A percentile compares a stretch with the other conserved stretches of the same genome.
phyloP scores from a whole-genome alignment of 2,888 invertebrate genomes.

The Trissoscelio sp. region DNA sequence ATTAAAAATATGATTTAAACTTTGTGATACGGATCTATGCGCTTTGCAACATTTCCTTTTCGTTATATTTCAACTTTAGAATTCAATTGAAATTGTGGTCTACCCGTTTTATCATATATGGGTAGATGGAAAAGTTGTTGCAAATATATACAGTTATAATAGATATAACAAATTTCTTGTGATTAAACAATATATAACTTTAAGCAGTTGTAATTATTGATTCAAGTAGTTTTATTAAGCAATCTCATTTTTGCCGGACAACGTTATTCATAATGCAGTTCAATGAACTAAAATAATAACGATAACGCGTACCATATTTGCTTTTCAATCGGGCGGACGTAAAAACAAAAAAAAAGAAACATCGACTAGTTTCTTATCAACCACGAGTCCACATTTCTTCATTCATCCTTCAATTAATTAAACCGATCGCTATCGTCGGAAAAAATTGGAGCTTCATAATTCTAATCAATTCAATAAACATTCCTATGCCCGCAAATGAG shows the following conservation, averaged over 20 bases:
- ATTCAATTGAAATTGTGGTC: no score
- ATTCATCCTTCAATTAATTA: slow-evolving; percentile 64
- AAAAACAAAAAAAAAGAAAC: slow-evolving; percentile 38
- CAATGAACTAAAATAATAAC: slow-evolving; percentile 51
- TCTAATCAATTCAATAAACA: slow-evolving; percentile 65
- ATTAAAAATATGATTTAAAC: no score
- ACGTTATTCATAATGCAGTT: slow-evolving; percentile 21
- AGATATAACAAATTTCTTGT: no score
- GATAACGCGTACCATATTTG: slow-evolving; percentile 50
- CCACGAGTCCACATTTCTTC: slow-evolving; percentile 47
- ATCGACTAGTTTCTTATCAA: slow-evolving; percentile 58
- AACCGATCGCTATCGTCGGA: slow-evolving; percentile 44
- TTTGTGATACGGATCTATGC: no score
- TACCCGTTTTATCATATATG: no score
- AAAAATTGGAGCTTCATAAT: slow-evolving; percentile 51
- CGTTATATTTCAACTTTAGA: no score
- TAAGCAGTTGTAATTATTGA: no score
- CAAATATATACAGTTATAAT: no score
- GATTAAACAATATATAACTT: no score
- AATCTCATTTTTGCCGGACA: slow-evolving; percentile 6
- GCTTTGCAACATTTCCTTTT: no score
- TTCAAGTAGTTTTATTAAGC: no score
- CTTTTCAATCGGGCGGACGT: slow-evolving; percentile 16
- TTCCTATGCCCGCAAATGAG: slow-evolving; percentile 31
- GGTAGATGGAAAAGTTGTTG: no score